Base-by-base conservation (phyloP, 2,113 vertebrate species). In the Solea senegalensis region DNA sequence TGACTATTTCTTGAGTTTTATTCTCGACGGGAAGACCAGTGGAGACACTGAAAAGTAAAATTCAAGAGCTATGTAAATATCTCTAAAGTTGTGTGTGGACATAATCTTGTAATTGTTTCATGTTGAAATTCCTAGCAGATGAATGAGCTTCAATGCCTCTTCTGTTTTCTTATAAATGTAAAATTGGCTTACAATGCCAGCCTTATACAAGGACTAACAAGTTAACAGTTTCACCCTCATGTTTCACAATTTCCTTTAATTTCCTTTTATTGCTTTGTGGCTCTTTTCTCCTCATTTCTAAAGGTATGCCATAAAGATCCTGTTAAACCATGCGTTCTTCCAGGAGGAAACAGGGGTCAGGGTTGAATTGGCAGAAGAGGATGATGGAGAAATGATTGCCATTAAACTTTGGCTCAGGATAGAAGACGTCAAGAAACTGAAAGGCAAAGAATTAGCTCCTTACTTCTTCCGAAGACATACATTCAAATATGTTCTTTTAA, bases 291-390 rank as follows among this genome's bases (percentile, higher is more conserved):
- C 15, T 71, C 45, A 0, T 52, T 49, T 3, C 8, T 62, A 2
- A 64, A 99, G 98, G 80, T 99, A 99, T 67, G 95, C 96, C 76
- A 99, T 99, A 90, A 98, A 99, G 90, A 96, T 96, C 88, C 95
- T 99, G 88, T 83, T 99, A 94, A 99, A 98, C 92, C 98, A 99
- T 84, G 98, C 98, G 55, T 99, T 99, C 94, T 99, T 99, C 92
- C 97, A 98, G 89, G 97, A 99, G 84, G 98, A 99, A 86, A 98
- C 98, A 1, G 97, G 97, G 46, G 98, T 99, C 80, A 94, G 97
- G 58, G 98, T 99, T 89, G 98, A 99, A 85, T 89, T 99, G 88
- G 97, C 97, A 48, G 98, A 99, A 83, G 98, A 99, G 89, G 97
- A 99, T 16, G 97, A 99, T 87, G 97, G 97, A 76, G 96, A 98